These are phyloP conservation scores for Drosophila malerkotliana DNA, from an alignment of 1,140 invertebrate genomes.

Conservation along the genomic window DNA sequence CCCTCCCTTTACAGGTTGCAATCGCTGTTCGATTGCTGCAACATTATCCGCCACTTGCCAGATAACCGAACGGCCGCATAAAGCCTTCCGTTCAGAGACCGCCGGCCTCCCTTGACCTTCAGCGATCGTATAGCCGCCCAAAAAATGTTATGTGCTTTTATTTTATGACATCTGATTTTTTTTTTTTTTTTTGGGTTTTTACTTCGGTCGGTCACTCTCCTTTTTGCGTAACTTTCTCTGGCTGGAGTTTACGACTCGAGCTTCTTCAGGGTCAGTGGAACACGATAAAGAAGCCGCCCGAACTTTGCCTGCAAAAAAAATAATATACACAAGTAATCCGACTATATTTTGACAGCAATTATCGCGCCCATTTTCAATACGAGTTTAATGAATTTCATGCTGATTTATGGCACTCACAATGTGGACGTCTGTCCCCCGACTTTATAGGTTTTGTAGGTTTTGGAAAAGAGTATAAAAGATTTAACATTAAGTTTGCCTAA, in stretches of 20 bases:
- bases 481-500: background rate
- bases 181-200: slow-evolving; percentile 26
- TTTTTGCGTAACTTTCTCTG: slow-evolving; percentile 77
- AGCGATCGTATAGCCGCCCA: slow-evolving; percentile 9
- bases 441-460: background rate
- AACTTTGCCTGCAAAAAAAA: slow-evolving; percentile 44
- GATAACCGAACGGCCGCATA: slow-evolving; percentile 35
- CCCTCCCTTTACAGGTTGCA: slow-evolving; percentile 3
- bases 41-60: slow-evolving; percentile 19
- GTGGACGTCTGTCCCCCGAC: background rate
- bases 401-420: slow-evolving; percentile 48
- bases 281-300: slow-evolving; percentile 35
- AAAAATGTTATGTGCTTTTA: slow-evolving; percentile 45
- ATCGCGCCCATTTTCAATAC: slow-evolving; percentile 54
- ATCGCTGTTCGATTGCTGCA: slow-evolving; percentile 48
- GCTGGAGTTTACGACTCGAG: slow-evolving; percentile 28
- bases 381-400: slow-evolving; percentile 53
- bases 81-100: slow-evolving; percentile 37
- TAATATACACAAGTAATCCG: slow-evolving; percentile 20
- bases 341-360: slow-evolving; percentile 58
- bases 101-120: slow-evolving; percentile 69
- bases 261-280: slow-evolving; percentile 70
- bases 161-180: slow-evolving; percentile 49
- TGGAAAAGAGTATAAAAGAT: background rate
- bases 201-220: slow-evolving; percentile 15